Percentiles rank a stretch among this genome's conserved stretches.
Conservation (phyloP, 2,113 vertebrate genomes). For the Rhinopomastus cyanomelas region DNA sequence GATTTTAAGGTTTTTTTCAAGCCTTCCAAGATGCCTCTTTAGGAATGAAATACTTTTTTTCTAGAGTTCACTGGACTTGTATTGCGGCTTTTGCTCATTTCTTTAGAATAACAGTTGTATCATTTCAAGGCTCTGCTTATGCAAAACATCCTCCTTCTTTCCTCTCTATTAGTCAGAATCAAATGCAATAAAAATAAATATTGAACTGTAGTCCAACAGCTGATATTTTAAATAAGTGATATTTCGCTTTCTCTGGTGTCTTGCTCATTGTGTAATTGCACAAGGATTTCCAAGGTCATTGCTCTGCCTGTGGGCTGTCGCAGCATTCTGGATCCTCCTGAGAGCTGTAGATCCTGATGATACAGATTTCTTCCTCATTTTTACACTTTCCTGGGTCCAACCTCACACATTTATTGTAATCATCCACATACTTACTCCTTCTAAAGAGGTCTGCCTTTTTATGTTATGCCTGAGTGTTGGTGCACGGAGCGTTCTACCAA, state of each 20-base stretch:
- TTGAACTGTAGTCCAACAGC: not conserved
- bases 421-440: not conserved
- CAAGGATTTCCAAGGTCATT: not conserved
- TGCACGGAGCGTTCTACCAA: not conserved
- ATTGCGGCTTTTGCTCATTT: not conserved
- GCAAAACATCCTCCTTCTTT: not conserved
- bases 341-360: not conserved
- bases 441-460: not conserved
- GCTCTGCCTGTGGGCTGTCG: not conserved
- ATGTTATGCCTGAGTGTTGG: not conserved
- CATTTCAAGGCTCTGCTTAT: not conserved
- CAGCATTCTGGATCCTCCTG: not conserved
- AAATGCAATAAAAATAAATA: not conserved
- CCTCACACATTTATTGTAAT: not conserved
- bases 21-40: not conserved
- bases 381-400: not conserved
- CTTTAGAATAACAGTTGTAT: not conserved
- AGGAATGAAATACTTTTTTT: not conserved
- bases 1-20: not conserved
- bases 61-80: not conserved
- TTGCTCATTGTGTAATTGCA: not conserved
- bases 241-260: not conserved
- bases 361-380: not conserved
- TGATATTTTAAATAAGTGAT: not conserved
- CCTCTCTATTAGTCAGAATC: not conserved